Conservation (phyloP, 1,140 invertebrate species). For the Copidosoma floridanum region DNA sequence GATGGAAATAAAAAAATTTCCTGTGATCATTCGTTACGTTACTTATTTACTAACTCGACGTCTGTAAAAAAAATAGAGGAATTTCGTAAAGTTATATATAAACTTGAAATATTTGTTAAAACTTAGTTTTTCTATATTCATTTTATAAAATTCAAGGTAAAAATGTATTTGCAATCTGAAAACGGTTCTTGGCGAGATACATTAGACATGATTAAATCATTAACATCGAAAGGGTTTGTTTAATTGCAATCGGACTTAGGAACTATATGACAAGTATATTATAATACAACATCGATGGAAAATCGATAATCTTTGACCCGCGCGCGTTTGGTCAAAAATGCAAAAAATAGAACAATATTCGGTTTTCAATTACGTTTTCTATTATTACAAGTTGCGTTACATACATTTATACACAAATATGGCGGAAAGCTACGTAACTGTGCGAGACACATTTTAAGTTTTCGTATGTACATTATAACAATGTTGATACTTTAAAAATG, state of each 20-base stretch:
- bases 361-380: constrained; percentile 15
- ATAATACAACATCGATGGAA: constrained; percentile 26
- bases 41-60: constrained; percentile 22
- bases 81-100: constrained; percentile 13
- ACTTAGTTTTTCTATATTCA: constrained; percentile 16
- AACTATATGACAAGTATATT: constrained; percentile 43
- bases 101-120: constrained; percentile 28
- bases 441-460: too few species aligned
- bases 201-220: constrained; percentile 24
- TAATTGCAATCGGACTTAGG: constrained; percentile 37
- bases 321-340: constrained; percentile 22
- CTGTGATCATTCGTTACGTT: constrained; percentile 21
- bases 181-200: constrained; percentile 19
- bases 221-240: constrained; percentile 15
- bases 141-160: constrained; percentile 14
- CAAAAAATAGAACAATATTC: constrained; percentile 24
- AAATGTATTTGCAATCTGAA: constrained; percentile 35
- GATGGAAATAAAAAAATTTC: constrained; percentile 18
- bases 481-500: too few species aligned
- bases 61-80: constrained; percentile 22
- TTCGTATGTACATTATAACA: too few species aligned
- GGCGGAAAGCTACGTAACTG: constrained; percentile 21
- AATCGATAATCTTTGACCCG: constrained; percentile 26
- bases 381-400: constrained; percentile 8
- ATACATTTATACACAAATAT: too few species aligned